Evolutionary conservation across 2,797 vertebrate species (phyloP).

Genomic region (Rhinella marina): DNA sequence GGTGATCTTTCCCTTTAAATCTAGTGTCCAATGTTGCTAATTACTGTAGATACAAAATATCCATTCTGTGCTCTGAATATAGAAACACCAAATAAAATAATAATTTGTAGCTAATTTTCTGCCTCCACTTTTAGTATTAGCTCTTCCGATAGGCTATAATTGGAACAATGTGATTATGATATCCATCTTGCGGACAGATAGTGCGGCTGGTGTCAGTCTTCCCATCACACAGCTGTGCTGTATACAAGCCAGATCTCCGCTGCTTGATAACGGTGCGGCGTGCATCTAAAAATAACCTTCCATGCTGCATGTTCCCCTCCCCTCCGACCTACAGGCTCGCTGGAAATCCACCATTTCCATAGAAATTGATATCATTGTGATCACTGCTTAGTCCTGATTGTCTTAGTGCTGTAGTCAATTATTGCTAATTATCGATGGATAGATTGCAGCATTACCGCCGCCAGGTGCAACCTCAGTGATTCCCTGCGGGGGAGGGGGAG

Average conservation of each 20-base stretch:
- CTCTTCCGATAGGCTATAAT: neutral
- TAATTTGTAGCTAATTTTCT: neutral
- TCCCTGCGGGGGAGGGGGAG: neutral
- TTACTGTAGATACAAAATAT: neutral
- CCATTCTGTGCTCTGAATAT: neutral
- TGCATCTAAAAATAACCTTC: constrained; percentile 63
- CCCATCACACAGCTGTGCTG: constrained; percentile 60
- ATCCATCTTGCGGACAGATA: constrained; percentile 57
- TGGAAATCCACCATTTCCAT: neutral
- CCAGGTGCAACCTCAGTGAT: neutral
- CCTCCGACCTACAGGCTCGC: neutral
- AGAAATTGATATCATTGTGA: neutral
- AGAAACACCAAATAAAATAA: neutral
- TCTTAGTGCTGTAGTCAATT: neutral
- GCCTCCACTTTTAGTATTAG: neutral
- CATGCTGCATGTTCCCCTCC: constrained; percentile 52
- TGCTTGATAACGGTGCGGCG: constrained; percentile 67
- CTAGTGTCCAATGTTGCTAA: neutral
- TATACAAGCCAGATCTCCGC: constrained; percentile 60
- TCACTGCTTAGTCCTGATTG: neutral
- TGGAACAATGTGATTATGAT: neutral
- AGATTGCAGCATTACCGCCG: neutral
- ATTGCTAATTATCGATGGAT: neutral
- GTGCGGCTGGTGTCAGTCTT: constrained; percentile 57
- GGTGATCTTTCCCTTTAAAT: neutral